Percentiles rank a stretch among this genome's conserved stretches.
phyloP scores from a whole-genome alignment of 2,797 vertebrate genomes.

The Falco berigora region DNA sequence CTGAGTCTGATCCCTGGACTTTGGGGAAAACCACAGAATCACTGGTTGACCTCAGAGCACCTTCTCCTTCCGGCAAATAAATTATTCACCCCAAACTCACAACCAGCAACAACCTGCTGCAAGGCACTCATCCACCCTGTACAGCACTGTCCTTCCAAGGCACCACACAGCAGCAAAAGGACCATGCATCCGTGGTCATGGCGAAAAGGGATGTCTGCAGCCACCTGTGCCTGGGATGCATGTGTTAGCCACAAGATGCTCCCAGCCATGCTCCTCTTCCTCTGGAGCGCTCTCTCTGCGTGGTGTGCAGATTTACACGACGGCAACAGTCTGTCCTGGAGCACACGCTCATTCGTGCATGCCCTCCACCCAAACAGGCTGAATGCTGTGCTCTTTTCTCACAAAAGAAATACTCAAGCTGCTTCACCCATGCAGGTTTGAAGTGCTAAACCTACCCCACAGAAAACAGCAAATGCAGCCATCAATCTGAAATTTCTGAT shows the following conservation, averaged over 20 bases:
- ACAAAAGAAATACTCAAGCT: not conserved
- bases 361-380: not conserved
- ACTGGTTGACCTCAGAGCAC: not conserved
- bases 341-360: fast-evolving
- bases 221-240: not conserved
- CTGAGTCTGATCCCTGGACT: not conserved
- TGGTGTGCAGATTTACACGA: not conserved
- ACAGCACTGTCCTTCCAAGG: not conserved
- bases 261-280: not conserved
- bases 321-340: not conserved
- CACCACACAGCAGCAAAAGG: not conserved
- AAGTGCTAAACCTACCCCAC: not conserved
- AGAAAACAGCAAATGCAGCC: not conserved
- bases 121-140: not conserved
- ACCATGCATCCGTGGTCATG: fast-evolving
- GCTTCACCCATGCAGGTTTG: fast-evolving
- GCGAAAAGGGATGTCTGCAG: not conserved
- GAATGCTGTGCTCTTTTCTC: not conserved
- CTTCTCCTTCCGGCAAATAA: not conserved
- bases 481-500: not conserved
- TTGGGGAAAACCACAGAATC: not conserved
- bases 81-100: not conserved
- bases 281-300: not conserved
- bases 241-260: not conserved
- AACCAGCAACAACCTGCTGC: not conserved